Evolutionary conservation across 92 coral and sea anemone genomes (phyloP), one percentile per base, ranked within the genome.

Genomic region (Parazoanthus swiftii): DNA sequence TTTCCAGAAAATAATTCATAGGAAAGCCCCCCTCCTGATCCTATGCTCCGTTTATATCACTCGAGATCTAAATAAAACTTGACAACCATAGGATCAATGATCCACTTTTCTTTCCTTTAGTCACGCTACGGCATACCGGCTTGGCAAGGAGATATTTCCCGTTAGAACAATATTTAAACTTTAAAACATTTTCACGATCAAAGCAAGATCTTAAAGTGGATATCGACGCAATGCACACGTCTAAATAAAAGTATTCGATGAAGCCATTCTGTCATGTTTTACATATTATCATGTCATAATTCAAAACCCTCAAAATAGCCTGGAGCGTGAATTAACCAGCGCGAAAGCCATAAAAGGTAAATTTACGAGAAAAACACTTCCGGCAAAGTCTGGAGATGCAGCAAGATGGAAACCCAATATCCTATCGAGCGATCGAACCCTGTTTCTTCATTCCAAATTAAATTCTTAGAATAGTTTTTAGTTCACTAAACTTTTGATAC

Each of bases 301-400:
- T 71, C 77, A 84, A 44, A 71, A 72, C 54, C 87, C 77, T 73
- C 18, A 84, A 84, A 29, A 84, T 71, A 36, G 87, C 87, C 79
- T 73, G 25, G 79, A 84, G 87, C 87, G 87, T 84, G 77, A 84
- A 84, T 84, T 84, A 71, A 84, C 87, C 78, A 70, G 37, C 54
- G 42, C 68, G 51, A 71, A 29, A 51, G 87, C 87, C 87, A 84
- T 84, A 84, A 84, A 84, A 68, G 87, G 87, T 84, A 84, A 84
- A 84, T 84, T 70, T 84, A 84, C 18, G 77, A 44, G 79, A 71
- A 84, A 84, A 70, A 48, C 87, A 84, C 79, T 84, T 84, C 87
- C 87, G 87, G 87, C 79, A 46, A 70, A 84, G 87, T 84, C 87
- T 84, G 79, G 87, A 84, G 77, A 84, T 70, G 21, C 68, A 84